Conservation (phyloP, 2,113 vertebrate genomes). For the Brachyistius frenatus region DNA sequence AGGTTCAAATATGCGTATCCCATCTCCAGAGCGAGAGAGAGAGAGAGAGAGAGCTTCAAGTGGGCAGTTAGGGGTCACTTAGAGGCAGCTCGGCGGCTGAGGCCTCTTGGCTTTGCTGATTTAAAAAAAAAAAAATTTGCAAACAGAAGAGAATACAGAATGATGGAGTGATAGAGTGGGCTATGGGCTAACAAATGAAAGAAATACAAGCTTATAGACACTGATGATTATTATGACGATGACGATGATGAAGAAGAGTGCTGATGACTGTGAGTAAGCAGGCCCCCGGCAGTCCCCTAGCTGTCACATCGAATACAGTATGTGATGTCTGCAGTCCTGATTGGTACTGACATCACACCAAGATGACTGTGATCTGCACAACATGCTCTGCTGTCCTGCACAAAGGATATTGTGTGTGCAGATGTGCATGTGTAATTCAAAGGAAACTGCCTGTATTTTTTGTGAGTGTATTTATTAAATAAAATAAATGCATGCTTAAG, state of each 20-base stretch:
- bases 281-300: constrained; percentile 76
- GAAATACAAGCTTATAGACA: constrained; percentile 75
- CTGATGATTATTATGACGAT: constrained; percentile 77
- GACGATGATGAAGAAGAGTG: constrained; percentile 81
- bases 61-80: constrained; percentile 49
- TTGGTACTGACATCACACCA: constrained; percentile 81
- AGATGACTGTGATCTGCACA: constrained; percentile 82
- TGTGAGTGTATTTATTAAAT: constrained; percentile 43
- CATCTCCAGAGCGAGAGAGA: constrained; percentile 18
- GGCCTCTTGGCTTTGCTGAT: constrained; percentile 39
- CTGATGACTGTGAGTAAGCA: constrained; percentile 84
- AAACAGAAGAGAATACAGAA: constrained; percentile 34
- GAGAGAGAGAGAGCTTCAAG: constrained; percentile 40
- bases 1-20: constrained; percentile 34
- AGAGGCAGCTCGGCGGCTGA: constrained; percentile 8
- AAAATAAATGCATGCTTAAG: constrained; percentile 37
- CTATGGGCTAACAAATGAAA: constrained; percentile 58
- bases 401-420: constrained; percentile 75
- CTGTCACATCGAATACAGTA: constrained; percentile 81
- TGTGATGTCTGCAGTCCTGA: constrained; percentile 78
- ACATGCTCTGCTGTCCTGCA: constrained; percentile 80
- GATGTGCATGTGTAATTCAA: constrained; percentile 66
- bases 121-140: constrained; percentile 26
- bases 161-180: constrained; percentile 45
- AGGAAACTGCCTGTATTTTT: constrained; percentile 33